Percentiles rank a stretch among this genome's conserved stretches.
Evolutionary conservation across 2,113 vertebrate species (phyloP).

Genomic region (Astatoreochromis straeleni): DNA sequence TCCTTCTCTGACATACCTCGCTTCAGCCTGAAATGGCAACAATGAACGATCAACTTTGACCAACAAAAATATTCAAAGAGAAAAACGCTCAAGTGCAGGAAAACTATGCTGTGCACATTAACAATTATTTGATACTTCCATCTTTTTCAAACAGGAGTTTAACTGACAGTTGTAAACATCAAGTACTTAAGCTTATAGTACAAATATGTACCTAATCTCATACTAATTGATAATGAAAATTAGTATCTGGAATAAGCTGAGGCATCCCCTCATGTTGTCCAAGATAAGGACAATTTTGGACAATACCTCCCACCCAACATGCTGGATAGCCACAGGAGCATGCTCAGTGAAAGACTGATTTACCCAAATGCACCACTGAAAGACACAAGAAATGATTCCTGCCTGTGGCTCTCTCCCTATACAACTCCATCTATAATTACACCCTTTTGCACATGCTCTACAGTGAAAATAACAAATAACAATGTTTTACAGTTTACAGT

Average conservation of each 20-base stretch:
- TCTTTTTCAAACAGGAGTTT: neutral
- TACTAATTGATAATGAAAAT: neutral
- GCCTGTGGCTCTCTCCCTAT: neutral
- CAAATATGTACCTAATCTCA: neutral
- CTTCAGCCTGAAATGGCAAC: slow-evolving; percentile 58
- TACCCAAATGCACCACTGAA: neutral
- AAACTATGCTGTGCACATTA: neutral
- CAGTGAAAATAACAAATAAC: neutral
- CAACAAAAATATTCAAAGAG: neutral
- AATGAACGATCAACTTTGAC: neutral
- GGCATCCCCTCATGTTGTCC: neutral
- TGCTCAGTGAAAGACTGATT: neutral
- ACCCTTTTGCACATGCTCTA: neutral
- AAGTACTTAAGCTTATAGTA: neutral
- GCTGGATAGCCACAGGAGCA: neutral
- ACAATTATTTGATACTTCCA: neutral
- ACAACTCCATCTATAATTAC: neutral
- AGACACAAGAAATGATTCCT: neutral
- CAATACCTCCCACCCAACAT: neutral
- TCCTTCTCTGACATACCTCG: slow-evolving; percentile 64
- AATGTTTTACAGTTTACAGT: neutral
- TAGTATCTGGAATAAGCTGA: neutral
- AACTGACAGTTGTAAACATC: neutral
- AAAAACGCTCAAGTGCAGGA: neutral
- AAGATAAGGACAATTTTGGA: neutral